A percentile compares a stretch with the other conserved stretches of the same genome.
Evolutionary conservation across 2,888 invertebrate genomes (phyloP).

Genomic region (Oegoconia quadripuncta): DNA sequence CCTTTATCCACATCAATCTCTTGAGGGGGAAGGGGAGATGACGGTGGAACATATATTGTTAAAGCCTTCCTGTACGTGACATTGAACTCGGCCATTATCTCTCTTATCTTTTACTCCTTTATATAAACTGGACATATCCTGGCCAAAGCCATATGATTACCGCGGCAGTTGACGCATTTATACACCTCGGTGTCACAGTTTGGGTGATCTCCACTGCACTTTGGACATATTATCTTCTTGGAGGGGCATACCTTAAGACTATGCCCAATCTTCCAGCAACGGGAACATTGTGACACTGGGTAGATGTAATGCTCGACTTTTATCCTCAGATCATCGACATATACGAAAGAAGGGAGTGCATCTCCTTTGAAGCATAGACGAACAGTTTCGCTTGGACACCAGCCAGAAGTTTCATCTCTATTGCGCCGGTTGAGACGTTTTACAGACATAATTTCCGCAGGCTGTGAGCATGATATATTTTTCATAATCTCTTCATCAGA

Average conservation of each 20-base stretch:
- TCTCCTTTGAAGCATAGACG: conserved; percentile 21
- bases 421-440: conserved; percentile 19
- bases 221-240: conserved; percentile 18
- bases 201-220: conserved; percentile 13
- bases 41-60: conserved; percentile 8
- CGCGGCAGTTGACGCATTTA: conserved; percentile 16
- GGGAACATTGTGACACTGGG: conserved; percentile 23
- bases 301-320: conserved; percentile 21
- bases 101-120: conserved; percentile 14
- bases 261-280: conserved; percentile 22
- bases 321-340: conserved; percentile 14
- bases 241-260: conserved; percentile 10
- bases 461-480: no score
- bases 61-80: conserved; percentile 14
- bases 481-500: no score
- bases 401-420: conserved; percentile 12
- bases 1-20: no score
- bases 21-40: no score
- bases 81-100: conserved; percentile 16
- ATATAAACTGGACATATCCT: conserved; percentile 14
- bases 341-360: conserved; percentile 13
- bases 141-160: conserved; percentile 10
- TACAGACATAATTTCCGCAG: conserved; percentile 10
- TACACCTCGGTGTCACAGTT: conserved; percentile 14
- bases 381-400: conserved; percentile 19